Base-by-base conservation (phyloP, 2,113 vertebrate species). In the Psilopogon haemacephalus region DNA sequence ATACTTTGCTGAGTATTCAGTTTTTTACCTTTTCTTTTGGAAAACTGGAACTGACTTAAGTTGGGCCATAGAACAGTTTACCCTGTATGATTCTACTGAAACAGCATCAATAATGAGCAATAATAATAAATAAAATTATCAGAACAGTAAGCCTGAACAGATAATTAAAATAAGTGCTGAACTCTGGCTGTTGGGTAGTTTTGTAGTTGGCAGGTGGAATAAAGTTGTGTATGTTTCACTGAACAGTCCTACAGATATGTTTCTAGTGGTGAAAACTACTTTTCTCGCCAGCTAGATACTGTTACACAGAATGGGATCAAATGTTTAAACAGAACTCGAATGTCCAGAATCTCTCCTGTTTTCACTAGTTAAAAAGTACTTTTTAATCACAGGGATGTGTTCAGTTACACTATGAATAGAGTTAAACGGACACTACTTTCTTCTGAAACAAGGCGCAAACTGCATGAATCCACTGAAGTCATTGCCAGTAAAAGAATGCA, bases 51-150 rank as follows among this genome's bases (percentile, higher is more conserved):
- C 37, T 60, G 44, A 91, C 72, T 95, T 88, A 95, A 92, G 88
- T 92, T 91, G 46, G 68, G 69, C 35, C 91, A 96, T 73, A 86
- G 93, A 95, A 88, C 4, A 58, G 15, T 85, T 75, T 88, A 89
- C 27, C 58, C 58, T 48, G 40, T 92, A 89, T 90, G 89, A 50
- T 84, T 95, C 60, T 65, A 73, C 82, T 69, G 40, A 88, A 96
- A 95, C 82, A 94, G 38, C 62, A 95, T 93, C 93, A 97, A 82
- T 68, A 58, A 90, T 76, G 23, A 12, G 71, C 82, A 94, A 32
- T 23, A 95, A 86, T 91, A 56, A 95, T 94, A 84, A 86, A 88
- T 88, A 91, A 94, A 96, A 97, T 89, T 50, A 96, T 86, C 54
- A 90, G 55, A 95, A 94, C 42, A 88, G 78, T 90, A 96, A 94